Base-by-base conservation (phyloP, 2,888 invertebrate species). In the Drosophila prostipennis region DNA sequence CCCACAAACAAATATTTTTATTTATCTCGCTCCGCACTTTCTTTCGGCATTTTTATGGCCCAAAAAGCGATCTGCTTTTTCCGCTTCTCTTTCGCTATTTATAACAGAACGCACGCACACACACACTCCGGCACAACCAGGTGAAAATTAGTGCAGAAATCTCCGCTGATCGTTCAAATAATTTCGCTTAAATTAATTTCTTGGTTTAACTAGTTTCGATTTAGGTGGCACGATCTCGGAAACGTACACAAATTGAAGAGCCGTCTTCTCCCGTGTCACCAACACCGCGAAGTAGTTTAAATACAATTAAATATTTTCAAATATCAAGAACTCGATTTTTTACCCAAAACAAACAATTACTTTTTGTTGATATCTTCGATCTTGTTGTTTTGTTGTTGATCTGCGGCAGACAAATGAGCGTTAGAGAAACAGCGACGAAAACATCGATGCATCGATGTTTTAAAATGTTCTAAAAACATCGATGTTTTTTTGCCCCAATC, bases 91-190 rank as follows among this genome's bases (percentile, higher is more conserved):
- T 63, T 63, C 52, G 82, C 87, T 87, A 81, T 81, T 81, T 81
- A 74, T 87, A 81, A 71, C 77, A 79, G 53, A 74, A 74, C 70
- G 46, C 77, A 85, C 88, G 72, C 88, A 79, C 70, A 69, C 70
- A 67, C 55, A 57, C 64, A 53, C 55, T 57, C 51, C 48, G 49
- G 54, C 39, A 37, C 65, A 80, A 69, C 70, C 82, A 82, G 82
- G 82, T 82, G 83, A 77, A 86, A 88, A 82, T 77, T 75, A 65
- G 73, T 82, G 83, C 88, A 85, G 68, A 77, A 74, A 68, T 74
- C 73, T 72, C 53, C n/a, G 71, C 73, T 60, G 80, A 79, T 81
- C 64, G 48, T 60, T 55, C 79, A 58, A 54, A 32, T 68, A 58
- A 63, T 51, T 68, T 45, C 19, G 43, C 45, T 46, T 19, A 70